Evolutionary conservation across 2,888 invertebrate genomes (phyloP).

Genomic region (Meteorus colon): DNA sequence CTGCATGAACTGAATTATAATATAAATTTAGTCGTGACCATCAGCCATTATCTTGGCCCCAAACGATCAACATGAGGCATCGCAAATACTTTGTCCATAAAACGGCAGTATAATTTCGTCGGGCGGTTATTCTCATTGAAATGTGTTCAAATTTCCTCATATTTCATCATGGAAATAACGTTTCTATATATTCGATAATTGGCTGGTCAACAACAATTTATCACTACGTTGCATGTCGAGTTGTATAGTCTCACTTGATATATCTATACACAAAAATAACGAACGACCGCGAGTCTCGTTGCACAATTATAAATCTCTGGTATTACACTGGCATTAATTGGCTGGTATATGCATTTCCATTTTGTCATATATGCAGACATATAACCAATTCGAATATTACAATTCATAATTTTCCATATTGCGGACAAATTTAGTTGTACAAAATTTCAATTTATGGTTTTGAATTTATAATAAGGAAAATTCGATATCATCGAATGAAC

Average conservation of each 20-base stretch:
- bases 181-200: background rate
- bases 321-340: background rate
- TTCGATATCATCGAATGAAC: background rate
- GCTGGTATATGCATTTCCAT: background rate
- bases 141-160: background rate
- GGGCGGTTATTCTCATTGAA: background rate
- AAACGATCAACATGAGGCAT: constrained; percentile 26
- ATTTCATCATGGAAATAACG: background rate
- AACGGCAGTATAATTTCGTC: constrained; percentile 9
- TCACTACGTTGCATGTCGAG: background rate
- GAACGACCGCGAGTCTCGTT: background rate
- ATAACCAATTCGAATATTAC: background rate
- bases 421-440: background rate
- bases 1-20: constrained; percentile 32
- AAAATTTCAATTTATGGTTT: background rate
- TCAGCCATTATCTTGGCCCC: constrained; percentile 19
- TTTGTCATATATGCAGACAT: background rate
- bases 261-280: background rate
- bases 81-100: background rate
- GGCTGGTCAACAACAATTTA: background rate
- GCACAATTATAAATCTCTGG: background rate
- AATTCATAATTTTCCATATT: background rate
- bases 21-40: constrained; percentile 34
- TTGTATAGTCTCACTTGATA: background rate
- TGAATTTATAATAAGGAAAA: background rate